phyloP scores from a whole-genome alignment of 2,113 vertebrate genomes.

The Xyliphius kryptos region DNA sequence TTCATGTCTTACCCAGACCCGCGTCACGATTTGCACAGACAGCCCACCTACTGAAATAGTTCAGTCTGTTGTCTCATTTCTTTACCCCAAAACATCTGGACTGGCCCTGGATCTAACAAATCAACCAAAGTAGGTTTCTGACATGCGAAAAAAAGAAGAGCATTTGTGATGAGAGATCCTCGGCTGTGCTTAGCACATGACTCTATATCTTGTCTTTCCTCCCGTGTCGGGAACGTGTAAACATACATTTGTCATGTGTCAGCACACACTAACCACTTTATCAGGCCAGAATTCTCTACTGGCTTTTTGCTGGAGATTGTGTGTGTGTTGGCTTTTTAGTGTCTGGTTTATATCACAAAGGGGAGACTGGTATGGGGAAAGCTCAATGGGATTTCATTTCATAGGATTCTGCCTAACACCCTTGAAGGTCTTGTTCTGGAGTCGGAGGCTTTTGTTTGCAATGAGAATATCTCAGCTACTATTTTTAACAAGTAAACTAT shows the following conservation, averaged over 20 bases:
- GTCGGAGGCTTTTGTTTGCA: no score
- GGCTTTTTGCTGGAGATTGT: slow-evolving; percentile 38
- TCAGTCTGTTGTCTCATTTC: slow-evolving; percentile 36
- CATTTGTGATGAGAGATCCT: slow-evolving; percentile 32
- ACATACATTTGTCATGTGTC: slow-evolving; percentile 46
- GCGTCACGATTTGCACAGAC: slow-evolving; percentile 31
- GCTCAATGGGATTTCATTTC: slow-evolving; percentile 28
- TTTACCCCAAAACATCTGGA: slow-evolving; percentile 42
- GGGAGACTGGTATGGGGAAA: slow-evolving; percentile 21
- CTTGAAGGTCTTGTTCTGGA: slow-evolving; percentile 23
- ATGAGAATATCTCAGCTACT: no score
- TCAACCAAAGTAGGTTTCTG: slow-evolving; percentile 55
- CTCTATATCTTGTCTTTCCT: slow-evolving; percentile 38
- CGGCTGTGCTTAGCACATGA: slow-evolving; percentile 32
- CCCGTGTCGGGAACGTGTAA: slow-evolving; percentile 43
- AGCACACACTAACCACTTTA: slow-evolving; percentile 42
- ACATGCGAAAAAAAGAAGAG: slow-evolving; percentile 38
- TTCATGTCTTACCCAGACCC: slow-evolving; percentile 18
- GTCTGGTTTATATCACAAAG: slow-evolving; percentile 48
- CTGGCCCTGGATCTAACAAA: slow-evolving; percentile 41
- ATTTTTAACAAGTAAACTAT: no score
- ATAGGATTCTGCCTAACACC: slow-evolving; percentile 18
- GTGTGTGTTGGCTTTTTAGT: slow-evolving; percentile 27
- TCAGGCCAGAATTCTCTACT: slow-evolving; percentile 39
- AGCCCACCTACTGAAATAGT: slow-evolving; percentile 43